Percentiles rank a stretch among this genome's conserved stretches.
phyloP scores from a whole-genome alignment of 2,113 vertebrate species.

The Tychaedon coryphoeus region DNA sequence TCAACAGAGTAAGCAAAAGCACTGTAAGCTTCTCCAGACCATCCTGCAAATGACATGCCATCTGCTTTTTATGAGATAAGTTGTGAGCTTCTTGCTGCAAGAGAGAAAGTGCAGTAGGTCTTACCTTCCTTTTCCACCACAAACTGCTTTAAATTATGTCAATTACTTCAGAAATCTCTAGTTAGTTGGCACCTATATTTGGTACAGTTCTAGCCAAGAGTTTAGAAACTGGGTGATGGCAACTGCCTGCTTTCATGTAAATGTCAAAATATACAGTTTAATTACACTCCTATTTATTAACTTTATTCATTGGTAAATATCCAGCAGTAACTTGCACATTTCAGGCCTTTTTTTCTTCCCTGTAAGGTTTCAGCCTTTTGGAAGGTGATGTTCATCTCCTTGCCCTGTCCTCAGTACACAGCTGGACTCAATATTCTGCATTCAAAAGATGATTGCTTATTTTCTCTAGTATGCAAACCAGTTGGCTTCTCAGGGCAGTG shows the following conservation, averaged over 20 bases:
- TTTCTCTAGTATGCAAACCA: background rate
- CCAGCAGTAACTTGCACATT: background rate
- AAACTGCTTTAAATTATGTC: background rate
- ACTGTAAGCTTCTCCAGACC: background rate
- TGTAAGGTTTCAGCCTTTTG: background rate
- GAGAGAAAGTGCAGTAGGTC: background rate
- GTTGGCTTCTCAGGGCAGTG: background rate
- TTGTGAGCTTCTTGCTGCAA: background rate
- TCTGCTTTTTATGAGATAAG: background rate
- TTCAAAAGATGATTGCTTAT: background rate
- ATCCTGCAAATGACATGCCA: background rate
- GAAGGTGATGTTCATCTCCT: background rate
- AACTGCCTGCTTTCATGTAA: background rate
- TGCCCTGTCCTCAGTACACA: background rate
- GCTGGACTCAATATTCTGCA: background rate
- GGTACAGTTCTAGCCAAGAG: background rate
- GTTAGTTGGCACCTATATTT: background rate
- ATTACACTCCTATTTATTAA: background rate
- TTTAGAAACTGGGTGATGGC: background rate
- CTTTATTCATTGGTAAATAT: background rate
- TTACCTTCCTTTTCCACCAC: background rate
- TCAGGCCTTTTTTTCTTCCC: background rate
- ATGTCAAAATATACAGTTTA: background rate
- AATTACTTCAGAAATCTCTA: background rate
- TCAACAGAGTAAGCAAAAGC: background rate